A percentile compares a stretch with the other conserved stretches of the same genome.
phyloP scores from a whole-genome alignment of 2,113 vertebrate genomes.

The Columbina picui region DNA sequence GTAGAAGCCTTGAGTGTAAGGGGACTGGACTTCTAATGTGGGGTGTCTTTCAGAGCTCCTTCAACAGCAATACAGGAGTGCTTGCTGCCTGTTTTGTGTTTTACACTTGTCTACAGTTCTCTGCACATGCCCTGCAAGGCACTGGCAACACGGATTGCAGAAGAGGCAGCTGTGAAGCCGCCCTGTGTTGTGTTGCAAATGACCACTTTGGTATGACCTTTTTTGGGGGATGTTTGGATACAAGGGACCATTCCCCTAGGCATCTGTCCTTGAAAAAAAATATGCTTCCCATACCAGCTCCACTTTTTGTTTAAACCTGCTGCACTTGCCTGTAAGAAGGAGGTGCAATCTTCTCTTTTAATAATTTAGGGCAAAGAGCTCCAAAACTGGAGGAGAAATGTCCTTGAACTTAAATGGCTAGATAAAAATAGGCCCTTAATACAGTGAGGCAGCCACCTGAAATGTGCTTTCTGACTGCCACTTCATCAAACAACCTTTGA shows the following conservation, averaged over 20 bases:
- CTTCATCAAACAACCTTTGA: not conserved
- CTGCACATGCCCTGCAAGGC: not conserved
- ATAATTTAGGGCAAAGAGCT: conserved; percentile 5
- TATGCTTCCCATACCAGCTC: not conserved
- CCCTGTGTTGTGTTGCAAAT: not conserved
- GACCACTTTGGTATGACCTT: not conserved
- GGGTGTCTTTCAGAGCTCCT: not conserved
- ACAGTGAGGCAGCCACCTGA: not conserved
- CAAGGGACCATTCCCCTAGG: not conserved
- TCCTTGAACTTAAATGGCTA: not conserved
- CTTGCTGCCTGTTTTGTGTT: not conserved
- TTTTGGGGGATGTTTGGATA: not conserved
- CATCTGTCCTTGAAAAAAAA: not conserved
- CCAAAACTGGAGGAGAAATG: not conserved
- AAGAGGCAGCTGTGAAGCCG: not conserved
- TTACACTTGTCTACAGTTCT: not conserved
- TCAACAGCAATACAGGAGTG: not conserved
- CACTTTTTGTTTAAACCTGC: not conserved
- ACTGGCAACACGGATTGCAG: not conserved
- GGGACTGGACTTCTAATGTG: not conserved
- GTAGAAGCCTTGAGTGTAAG: not conserved
- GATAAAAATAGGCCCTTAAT: conserved; percentile 10
- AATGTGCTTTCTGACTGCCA: not conserved
- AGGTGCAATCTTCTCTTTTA: not conserved
- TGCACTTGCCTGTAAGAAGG: not conserved